Evolutionary conservation across 2,113 vertebrate genomes (phyloP), one percentile per base, ranked within the genome.

Genomic region (Halcyon senegalensis): DNA sequence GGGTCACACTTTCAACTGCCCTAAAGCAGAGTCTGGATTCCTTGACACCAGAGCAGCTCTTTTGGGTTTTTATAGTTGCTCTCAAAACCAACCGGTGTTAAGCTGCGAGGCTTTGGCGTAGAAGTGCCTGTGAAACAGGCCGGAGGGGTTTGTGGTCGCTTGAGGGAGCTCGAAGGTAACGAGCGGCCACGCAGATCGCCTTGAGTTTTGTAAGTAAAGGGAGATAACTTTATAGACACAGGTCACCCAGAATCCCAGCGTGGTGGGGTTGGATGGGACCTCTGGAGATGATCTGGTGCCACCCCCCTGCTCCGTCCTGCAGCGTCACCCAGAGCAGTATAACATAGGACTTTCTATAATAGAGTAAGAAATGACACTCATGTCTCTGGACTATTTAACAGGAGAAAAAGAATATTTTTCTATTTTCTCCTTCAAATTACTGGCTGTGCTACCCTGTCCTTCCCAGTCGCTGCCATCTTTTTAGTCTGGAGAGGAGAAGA

Each of bases 381-480:
- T 14, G 77, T 21, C 53, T 30, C 48, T 3, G 24, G 55, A 95
- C 60, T 85, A 74, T 55, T 74, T 78, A 80, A 51, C 74, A 83
- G 84, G 76, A 95, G 44, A 69, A 97, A 87, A 91, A n/a, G 28
- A 48, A 20, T 56, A 9, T 74, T 97, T 93, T 93, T 30, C 50
- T n/a, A 20, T 35, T 87, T 92, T 60, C 80, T 83, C 10, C 82
- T 97, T 90, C 66, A 84, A 89, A 94, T 60, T 92, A 87, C 84
- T 94, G 90, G 35, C 93, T 74, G 43, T 80, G 90, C 56, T 70
- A 74, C 72, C 91, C 90, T 68, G 81, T 94, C 95, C 92, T 95
- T 87, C 91, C 93, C 93, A 78, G 48, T 19, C 74, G 39, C 83
- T 85, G 84, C 59, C 17, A 46, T 46, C 44, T 46, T 46, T 46